Evolutionary conservation across 2,888 invertebrate genomes (phyloP), one percentile per base, ranked within the genome.

Genomic region (Dolichomitus sp.): DNA sequence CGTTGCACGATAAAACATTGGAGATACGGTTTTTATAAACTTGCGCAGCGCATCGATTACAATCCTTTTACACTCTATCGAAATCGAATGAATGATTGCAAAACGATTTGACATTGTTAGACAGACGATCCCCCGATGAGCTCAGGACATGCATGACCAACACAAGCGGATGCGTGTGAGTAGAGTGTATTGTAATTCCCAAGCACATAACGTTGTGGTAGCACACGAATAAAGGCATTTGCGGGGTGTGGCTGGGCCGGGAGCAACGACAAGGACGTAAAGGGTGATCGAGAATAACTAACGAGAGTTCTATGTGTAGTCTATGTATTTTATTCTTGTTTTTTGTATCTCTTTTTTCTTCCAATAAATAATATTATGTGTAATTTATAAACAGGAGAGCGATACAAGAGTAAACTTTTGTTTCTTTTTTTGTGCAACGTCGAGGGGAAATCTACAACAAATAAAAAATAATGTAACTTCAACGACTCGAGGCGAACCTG

Each of bases 271-370:
- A 40, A 50, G 74, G 54, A 75, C 57, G 52, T 52, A 66, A 74
- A 63, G 78, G 74, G 54, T 72, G 52, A 61, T 80, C 76, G 76
- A 72, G 79, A 83, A 83, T 80, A 83, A 83, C 79, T 76, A 80
- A 83, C 75, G 79, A 82, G 79, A 82, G 70, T 72, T 72, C 77
- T 77, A 54, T 83, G 72, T 69, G 40, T 66, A 45, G 61, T 76
- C 75, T 66, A 82, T 59, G 59, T 70, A 63, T 61, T 23, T 82
- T 73, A 75, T 83, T 83, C 50, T 83, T 75, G 37, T 57, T n/a
- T 54, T 77, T 61, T 1, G 23, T 40, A 72, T 68, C n/a, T 52
- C 68, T 57, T 42, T 33, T 50, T 57, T 30, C 59, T 33, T 68
- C 52, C 48, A 76, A 63, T 73, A 79, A 80, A 79, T 76, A 79